phyloP scores from a whole-genome alignment of 1,140 invertebrate species.

The Lysiphlebus fabarum region DNA sequence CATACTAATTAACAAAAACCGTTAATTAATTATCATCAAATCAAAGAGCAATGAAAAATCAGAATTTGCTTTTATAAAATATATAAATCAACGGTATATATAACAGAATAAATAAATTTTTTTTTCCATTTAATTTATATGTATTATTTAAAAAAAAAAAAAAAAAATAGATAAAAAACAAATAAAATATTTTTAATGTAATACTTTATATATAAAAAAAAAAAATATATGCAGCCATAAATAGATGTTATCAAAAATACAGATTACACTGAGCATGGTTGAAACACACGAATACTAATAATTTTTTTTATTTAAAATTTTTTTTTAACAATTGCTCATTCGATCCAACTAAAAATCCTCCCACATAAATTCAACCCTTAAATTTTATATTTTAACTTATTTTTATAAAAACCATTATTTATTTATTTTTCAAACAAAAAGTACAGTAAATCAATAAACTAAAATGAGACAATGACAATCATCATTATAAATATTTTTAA shows the following conservation, averaged over 20 bases:
- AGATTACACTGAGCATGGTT: slow-evolving; percentile 1
- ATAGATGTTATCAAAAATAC: neutral
- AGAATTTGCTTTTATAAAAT: too few species aligned
- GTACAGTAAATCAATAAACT: neutral
- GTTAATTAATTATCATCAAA: too few species aligned
- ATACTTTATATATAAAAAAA: too few species aligned
- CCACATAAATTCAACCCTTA: too few species aligned
- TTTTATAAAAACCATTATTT: neutral
- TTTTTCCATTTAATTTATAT: too few species aligned
- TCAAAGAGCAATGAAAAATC: too few species aligned
- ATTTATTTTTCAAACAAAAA: neutral
- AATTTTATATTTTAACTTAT: too few species aligned
- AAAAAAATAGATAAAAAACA: neutral
- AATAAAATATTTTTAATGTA: neutral
- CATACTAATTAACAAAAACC: too few species aligned
- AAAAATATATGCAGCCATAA: neutral
- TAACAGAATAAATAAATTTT: too few species aligned
- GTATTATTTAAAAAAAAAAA: neutral
- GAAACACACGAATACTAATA: neutral
- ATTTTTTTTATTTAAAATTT: neutral
- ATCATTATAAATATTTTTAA: neutral
- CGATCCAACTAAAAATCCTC: too few species aligned
- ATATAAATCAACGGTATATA: too few species aligned
- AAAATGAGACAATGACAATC: neutral
- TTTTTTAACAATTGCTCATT: too few species aligned